Conservation (phyloP, 2,113 vertebrate species). For the Salvelinus fontinalis region DNA sequence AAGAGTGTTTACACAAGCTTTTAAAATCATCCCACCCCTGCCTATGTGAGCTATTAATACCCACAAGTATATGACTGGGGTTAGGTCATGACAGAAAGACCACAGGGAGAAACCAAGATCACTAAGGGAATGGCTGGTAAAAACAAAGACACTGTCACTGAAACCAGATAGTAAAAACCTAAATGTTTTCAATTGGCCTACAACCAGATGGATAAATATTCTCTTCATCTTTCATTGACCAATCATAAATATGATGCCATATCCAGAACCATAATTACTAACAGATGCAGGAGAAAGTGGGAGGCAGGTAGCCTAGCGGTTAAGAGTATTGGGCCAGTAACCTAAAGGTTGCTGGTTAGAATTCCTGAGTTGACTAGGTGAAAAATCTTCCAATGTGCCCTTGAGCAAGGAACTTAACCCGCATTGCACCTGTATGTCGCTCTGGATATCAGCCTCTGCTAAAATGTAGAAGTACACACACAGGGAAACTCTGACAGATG, state of each 20-base stretch:
- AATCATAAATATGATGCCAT: not conserved
- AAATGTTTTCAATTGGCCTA: not conserved
- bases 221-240: not conserved
- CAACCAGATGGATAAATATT: not conserved
- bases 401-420: no score
- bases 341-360: no score
- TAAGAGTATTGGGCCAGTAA: no score
- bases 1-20: conserved; percentile 8
- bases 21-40: not conserved
- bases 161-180: not conserved
- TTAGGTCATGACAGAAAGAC: conserved; percentile 3
- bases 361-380: no score
- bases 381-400: no score
- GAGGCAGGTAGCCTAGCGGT: no score
- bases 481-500: not conserved
- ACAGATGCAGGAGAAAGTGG: not conserved
- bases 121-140: not conserved
- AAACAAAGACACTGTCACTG: not conserved
- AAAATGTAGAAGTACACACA: not conserved
- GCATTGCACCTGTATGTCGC: no score
- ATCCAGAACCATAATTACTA: not conserved
- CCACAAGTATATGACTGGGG: not conserved
- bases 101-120: not conserved
- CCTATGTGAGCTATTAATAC: conserved; percentile 14
- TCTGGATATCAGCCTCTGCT: no score